A percentile compares a stretch with the other conserved stretches of the same genome.
Conservation (phyloP, 2,797 vertebrate genomes). For the Coreius guichenoti region DNA sequence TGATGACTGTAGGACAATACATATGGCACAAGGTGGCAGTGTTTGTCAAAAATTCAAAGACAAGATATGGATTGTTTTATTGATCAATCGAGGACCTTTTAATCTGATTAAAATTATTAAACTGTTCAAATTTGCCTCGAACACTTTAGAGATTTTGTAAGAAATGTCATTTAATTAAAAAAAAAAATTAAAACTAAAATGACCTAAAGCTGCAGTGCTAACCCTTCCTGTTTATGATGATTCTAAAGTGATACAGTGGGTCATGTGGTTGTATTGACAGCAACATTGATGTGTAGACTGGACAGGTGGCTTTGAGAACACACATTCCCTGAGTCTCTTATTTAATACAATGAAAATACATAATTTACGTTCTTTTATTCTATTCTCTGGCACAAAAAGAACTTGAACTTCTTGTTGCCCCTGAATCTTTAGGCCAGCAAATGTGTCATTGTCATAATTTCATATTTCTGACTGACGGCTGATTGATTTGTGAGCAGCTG, state of each 20-base stretch:
- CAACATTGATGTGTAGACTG: not conserved
- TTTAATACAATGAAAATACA: not conserved
- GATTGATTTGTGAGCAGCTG: conserved; percentile 11
- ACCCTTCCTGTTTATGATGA: not conserved
- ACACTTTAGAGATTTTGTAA: not conserved
- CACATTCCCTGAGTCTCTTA: not conserved
- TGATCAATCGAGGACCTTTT: not conserved
- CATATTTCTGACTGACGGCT: not conserved
- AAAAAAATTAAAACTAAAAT: not conserved
- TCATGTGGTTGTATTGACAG: not conserved
- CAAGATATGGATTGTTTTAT: not conserved
- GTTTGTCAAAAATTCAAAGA: conserved; percentile 14
- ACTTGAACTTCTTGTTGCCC: not conserved
- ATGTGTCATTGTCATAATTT: conserved; percentile 1
- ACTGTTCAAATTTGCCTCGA: not conserved
- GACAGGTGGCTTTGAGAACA: not conserved
- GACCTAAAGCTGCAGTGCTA: not conserved
- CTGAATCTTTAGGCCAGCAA: not conserved
- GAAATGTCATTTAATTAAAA: not conserved
- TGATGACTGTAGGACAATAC: not conserved
- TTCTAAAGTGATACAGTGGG: not conserved
- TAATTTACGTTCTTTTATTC: not conserved
- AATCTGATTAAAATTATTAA: not conserved
- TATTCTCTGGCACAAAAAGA: not conserved
- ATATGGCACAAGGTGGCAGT: conserved; percentile 43